Conservation (phyloP, 2,888 invertebrate genomes). For the Himalopsyche japonica region DNA sequence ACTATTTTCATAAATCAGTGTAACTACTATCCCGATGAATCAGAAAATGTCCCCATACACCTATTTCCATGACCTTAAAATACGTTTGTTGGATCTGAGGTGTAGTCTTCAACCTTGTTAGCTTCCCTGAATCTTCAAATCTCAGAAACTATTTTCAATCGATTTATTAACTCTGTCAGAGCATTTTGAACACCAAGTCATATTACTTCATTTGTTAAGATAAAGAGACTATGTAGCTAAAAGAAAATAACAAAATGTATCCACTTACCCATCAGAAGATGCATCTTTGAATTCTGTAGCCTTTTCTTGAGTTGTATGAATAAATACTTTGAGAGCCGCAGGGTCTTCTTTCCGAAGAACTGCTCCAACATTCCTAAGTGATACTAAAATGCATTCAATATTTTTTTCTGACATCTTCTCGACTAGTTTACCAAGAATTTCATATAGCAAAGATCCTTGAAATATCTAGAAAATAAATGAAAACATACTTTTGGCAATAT, state of each 20-base stretch:
- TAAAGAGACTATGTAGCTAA: not conserved
- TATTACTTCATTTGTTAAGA: too few relatives aligned
- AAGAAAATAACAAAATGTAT: not conserved
- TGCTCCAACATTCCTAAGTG: slow-evolving; percentile 81
- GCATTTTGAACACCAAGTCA: too few relatives aligned
- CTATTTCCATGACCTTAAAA: too few relatives aligned
- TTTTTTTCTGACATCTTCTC: slow-evolving; percentile 71
- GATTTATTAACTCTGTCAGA: too few relatives aligned
- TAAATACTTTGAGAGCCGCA: slow-evolving; percentile 72
- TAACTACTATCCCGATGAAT: too few relatives aligned
- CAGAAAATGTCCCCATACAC: too few relatives aligned
- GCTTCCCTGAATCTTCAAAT: too few relatives aligned
- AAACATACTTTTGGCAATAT: not conserved
- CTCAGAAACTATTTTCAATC: too few relatives aligned
- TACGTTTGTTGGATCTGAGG: too few relatives aligned
- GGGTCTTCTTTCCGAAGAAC: slow-evolving; percentile 87
- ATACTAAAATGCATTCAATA: slow-evolving; percentile 79
- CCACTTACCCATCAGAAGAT: slow-evolving; percentile 49
- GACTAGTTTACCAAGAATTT: slow-evolving; percentile 72
- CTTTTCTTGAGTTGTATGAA: slow-evolving; percentile 68
- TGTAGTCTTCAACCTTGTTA: too few relatives aligned
- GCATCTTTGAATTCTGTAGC: slow-evolving; percentile 50
- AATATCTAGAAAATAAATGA: slow-evolving; percentile 63
- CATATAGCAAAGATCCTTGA: slow-evolving; percentile 76
- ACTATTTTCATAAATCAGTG: too few relatives aligned